Conservation (phyloP, 2,888 invertebrate genomes). For the Athrips mouffetella region DNA sequence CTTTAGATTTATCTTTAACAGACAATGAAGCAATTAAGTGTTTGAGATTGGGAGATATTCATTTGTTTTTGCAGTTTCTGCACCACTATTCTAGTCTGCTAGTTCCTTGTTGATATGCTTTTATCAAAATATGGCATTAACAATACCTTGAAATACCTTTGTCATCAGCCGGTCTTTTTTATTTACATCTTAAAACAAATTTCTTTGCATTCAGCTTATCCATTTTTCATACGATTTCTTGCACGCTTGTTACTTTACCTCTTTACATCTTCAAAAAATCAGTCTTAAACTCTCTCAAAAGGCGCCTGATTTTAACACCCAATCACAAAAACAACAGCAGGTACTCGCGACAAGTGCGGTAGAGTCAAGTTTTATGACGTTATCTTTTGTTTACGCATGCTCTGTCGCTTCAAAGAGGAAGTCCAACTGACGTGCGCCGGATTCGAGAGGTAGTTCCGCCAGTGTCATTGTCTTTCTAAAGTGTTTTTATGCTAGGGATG, state of each 20-base stretch:
- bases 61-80: neutral
- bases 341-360: constrained; percentile 11
- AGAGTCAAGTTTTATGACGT: constrained; percentile 14
- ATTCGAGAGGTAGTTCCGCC: constrained; percentile 30
- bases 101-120: neutral
- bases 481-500: neutral
- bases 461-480: neutral
- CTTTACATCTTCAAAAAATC: neutral
- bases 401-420: constrained; percentile 5
- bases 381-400: constrained; percentile 12
- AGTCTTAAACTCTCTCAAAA: neutral
- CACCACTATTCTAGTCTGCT: neutral
- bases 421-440: constrained; percentile 35
- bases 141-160: too few relatives aligned
- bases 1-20: constrained; percentile 2
- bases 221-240: neutral
- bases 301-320: neutral
- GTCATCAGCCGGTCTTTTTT: too few relatives aligned
- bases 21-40: constrained; percentile 9
- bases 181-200: too few relatives aligned
- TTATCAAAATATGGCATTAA: too few relatives aligned
- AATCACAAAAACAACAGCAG: constrained; percentile 3
- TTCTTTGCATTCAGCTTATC: neutral
- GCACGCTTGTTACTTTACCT: neutral
- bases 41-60: neutral